phyloP scores from a whole-genome alignment of 2,113 vertebrate species.

The Siniperca chuatsi region DNA sequence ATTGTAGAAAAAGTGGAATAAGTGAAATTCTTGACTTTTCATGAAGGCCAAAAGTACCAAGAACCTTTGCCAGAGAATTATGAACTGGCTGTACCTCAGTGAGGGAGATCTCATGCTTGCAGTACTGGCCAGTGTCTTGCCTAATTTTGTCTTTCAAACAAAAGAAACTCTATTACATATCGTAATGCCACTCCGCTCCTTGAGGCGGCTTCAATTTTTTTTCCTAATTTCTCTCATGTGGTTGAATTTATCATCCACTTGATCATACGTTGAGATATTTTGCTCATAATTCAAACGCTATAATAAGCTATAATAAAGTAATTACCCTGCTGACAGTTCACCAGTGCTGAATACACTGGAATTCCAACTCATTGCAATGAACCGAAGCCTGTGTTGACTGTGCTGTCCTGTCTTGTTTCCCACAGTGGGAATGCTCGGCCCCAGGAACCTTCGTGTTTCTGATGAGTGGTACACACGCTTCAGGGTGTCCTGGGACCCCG shows the following conservation, averaged over 20 bases:
- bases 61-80: constrained; percentile 57
- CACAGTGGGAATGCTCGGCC: constrained; percentile 92
- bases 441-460: constrained; percentile 94
- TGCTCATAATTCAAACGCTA: constrained; percentile 17
- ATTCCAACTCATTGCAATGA: constrained; percentile 12
- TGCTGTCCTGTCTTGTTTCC: constrained; percentile 47
- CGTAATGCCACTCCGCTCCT: neutral
- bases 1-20: constrained; percentile 36
- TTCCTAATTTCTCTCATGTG: constrained; percentile 33
- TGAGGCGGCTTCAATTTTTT: constrained; percentile 3
- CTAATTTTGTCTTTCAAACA: constrained; percentile 55
- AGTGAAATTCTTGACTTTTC: constrained; percentile 46
- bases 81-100: constrained; percentile 46
- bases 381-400: constrained; percentile 13
- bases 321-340: constrained; percentile 45
- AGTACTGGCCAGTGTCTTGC: constrained; percentile 29
- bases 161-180: constrained; percentile 32
- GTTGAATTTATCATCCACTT: constrained; percentile 9
- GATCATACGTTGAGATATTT: constrained; percentile 25
- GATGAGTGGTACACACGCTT: constrained; percentile 99
- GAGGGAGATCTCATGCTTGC: constrained; percentile 30
- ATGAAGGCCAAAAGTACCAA: constrained; percentile 28
- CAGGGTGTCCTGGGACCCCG: constrained; percentile 95
- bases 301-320: constrained; percentile 14
- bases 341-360: neutral